Evolutionary conservation across 1,140 invertebrate species (phyloP), one percentile per base, ranked within the genome.

Genomic region (Sarcophaga peregrina): DNA sequence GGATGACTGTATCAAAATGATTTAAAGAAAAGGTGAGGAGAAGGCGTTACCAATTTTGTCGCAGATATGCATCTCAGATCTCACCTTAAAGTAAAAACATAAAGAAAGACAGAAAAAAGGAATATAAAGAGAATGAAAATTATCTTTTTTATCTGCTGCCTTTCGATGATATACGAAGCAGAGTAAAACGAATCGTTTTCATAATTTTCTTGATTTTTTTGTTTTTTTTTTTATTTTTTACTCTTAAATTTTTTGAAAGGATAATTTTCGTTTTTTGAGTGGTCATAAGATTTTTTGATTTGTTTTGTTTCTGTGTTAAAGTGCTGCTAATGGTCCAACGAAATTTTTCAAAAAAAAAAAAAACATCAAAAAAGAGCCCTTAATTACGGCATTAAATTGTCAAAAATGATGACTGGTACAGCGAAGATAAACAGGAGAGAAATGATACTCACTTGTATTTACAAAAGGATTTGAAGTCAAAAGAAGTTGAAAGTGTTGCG

Each of bases 341-440:
- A 83, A 82, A 37, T 37, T 37, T 37, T 37, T 37, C 25, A 37
- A 37, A 37, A 37, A 37, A 37, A 1, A 1, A 37, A 37, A 37
- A 37, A 37, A 37, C 1, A n/a, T n/a, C n/a, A 37, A 37, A 37
- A 37, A 37, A 4, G 85, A 82, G 86, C 87, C 87, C 87, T 87
- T 88, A 88, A 88, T 88, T 88, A 88, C 87, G 85, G 87, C 86
- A 88, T 88, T 88, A 88, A 88, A 86, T 86, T 88, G 87, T 88
- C 87, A 88, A 88, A 88, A 87, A 86, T 78, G 75, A 78, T 78
- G 75, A 78, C 75, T 78, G 50, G 47, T 50, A 78, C 8, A 78
- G 75, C 25, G 25, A 37, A 37, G 25, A 37, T 37, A 37, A 37
- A 37, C 25, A 37, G 25, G 25, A 37, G 25, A 37, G 25, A 37